Conservation (phyloP, 2,113 vertebrate genomes). For the Ramphastos sulfuratus region DNA sequence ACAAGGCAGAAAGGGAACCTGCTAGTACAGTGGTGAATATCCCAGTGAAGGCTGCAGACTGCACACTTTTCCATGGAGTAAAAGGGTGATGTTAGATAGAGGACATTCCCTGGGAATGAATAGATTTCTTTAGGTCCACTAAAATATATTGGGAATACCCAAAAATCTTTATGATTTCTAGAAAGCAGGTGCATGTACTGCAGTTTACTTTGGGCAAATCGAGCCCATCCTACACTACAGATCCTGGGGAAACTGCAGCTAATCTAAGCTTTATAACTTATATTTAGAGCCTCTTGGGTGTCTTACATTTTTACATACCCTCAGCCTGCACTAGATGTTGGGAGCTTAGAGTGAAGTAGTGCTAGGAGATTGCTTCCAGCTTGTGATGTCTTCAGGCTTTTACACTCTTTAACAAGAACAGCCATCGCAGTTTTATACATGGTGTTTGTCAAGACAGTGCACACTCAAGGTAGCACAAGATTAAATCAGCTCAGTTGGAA, state of each 20-base stretch:
- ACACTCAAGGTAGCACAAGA: background rate
- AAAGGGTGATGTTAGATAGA: background rate
- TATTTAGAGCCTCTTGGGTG: background rate
- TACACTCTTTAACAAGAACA: background rate
- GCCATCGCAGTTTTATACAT: background rate
- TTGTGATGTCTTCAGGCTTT: accelerated
- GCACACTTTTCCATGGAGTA: background rate
- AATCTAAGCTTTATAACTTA: background rate
- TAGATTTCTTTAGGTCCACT: background rate
- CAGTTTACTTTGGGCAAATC: background rate
- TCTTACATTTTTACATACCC: background rate
- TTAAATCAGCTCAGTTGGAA: background rate
- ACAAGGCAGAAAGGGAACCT: background rate
- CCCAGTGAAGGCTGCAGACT: background rate
- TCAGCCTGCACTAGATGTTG: background rate
- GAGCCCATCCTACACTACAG: background rate
- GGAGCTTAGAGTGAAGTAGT: background rate
- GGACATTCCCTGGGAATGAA: background rate
- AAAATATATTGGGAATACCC: background rate
- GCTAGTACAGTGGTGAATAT: background rate
- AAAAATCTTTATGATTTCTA: background rate
- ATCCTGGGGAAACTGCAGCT: background rate
- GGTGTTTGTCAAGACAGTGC: background rate
- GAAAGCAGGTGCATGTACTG: background rate
- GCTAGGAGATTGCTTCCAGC: background rate